Percentiles rank a stretch among this genome's conserved stretches.
These are phyloP conservation scores for Setipinna tenuifilis DNA, from an alignment of 2,797 vertebrate species.

Conservation along the genomic window DNA sequence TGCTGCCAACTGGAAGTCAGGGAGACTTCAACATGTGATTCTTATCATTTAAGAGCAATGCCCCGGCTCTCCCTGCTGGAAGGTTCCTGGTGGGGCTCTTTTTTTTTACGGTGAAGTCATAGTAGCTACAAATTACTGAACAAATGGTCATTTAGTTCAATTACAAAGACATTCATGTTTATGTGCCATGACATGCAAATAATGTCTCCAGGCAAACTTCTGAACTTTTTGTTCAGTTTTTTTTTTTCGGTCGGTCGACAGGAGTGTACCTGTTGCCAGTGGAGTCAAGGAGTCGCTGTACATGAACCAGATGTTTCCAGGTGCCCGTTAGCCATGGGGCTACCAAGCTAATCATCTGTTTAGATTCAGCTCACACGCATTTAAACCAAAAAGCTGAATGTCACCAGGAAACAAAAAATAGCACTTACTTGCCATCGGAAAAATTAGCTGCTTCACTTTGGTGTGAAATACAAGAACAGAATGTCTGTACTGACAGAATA, in stretches of 20 bases:
- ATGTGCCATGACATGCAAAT: constrained; percentile 72
- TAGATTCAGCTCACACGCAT: background rate
- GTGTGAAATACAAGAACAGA: background rate
- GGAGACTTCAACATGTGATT: constrained; percentile 77
- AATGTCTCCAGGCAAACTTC: constrained; percentile 56
- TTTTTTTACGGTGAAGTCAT: constrained; percentile 72
- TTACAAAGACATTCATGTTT: constrained; percentile 68
- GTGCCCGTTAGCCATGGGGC: constrained; percentile 1
- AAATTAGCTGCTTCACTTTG: background rate
- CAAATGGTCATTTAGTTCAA: constrained; percentile 77
- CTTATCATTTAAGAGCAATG: constrained; percentile 75
- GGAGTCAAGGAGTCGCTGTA: background rate
- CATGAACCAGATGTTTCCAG: background rate
- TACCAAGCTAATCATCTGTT: constrained; percentile 10
- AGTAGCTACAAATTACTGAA: constrained; percentile 76
- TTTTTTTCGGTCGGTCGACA: background rate
- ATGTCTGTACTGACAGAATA: background rate
- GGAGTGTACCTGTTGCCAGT: constrained; percentile 12
- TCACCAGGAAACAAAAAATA: background rate
- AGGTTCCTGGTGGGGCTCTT: constrained; percentile 62
- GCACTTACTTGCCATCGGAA: background rate
- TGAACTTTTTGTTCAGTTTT: background rate
- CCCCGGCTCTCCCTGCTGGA: constrained; percentile 66
- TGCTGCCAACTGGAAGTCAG: constrained; percentile 74
- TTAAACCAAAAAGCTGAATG: background rate